These are phyloP conservation scores for Anser cygnoides DNA, from an alignment of 2,113 vertebrate genomes.

Conservation along the genomic window DNA sequence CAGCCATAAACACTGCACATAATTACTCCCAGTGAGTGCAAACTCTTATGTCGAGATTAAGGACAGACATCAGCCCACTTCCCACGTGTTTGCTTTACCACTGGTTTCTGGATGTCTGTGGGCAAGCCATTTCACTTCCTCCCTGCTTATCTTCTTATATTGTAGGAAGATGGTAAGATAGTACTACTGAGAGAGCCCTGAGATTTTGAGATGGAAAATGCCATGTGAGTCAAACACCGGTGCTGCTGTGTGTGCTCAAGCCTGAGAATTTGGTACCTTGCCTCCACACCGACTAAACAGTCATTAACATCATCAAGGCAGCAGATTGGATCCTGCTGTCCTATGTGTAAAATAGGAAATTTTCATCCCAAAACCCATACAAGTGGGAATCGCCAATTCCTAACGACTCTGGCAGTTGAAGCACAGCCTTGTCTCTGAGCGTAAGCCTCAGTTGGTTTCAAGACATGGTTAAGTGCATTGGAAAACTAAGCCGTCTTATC, in stretches of 20 bases:
- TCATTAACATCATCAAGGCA: background rate
- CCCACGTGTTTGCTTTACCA: background rate
- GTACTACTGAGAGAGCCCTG: background rate
- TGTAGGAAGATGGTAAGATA: background rate
- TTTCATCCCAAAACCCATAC: background rate
- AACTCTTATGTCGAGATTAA: background rate
- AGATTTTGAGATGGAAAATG: background rate
- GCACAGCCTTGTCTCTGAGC: background rate
- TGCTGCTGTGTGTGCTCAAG: accelerated
- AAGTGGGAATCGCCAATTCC: background rate
- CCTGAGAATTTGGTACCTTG: background rate
- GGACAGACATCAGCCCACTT: background rate
- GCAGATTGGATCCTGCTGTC: background rate
- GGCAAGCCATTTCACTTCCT: background rate
- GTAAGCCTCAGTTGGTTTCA: background rate
- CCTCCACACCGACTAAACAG: background rate
- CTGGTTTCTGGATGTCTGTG: background rate
- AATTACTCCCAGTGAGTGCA: background rate
- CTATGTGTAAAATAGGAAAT: background rate
- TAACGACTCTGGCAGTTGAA: background rate
- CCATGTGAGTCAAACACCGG: accelerated
- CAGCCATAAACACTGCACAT: background rate
- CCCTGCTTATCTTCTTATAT: background rate
- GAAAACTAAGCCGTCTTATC: background rate
- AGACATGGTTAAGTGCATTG: background rate